Evolutionary conservation across 2,797 vertebrate species (phyloP), one percentile per base, ranked within the genome.

Genomic region (Acridotheres tristis): DNA sequence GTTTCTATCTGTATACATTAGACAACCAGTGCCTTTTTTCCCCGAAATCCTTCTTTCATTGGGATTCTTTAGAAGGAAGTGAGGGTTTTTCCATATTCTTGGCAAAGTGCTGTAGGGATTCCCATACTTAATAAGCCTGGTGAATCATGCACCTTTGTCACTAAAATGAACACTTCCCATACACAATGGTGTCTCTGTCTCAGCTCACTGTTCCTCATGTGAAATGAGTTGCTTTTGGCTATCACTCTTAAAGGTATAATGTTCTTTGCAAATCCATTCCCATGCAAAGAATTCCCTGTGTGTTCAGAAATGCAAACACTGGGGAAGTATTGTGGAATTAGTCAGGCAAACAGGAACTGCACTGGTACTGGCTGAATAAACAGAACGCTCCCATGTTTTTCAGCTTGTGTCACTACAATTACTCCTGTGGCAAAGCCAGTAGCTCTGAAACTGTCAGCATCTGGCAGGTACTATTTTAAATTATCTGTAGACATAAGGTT

Each of bases 21-120:
- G 30, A 87, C 77, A 95, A 97, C 92, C 71, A 87, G 97, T 97
- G 96, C 97, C 97, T 98, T 97, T 94, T 94, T 92, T 90, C 88
- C 83, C 90, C 91, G 83, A 84, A 93, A 79, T 88, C 79, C 68
- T 86, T 55, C 57, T 96, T 59, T 10, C 86, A 65, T 38, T 65
- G 62, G 92, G 83, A 95, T 86, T 71, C 91, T 93, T 94, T 92
- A 89, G 73, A 91, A 90, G 67, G 94, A 95, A 95, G 77, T 92
- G 53, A 86, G 83, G 45, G 22, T 18, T 93, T 81, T 93, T 90
- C 65, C 38, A 3, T 82, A 15, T 69, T 87, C 71, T 95, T 95
- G 74, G 83, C 85, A 93, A 86, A 90, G 77, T 67, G 79, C 74
- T 79, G 13, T 47, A 73, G 47, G 67, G 75, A 85, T 78, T 89